phyloP scores from a whole-genome alignment of 64 coral and sea anemone species.

The Porites australiensis region DNA sequence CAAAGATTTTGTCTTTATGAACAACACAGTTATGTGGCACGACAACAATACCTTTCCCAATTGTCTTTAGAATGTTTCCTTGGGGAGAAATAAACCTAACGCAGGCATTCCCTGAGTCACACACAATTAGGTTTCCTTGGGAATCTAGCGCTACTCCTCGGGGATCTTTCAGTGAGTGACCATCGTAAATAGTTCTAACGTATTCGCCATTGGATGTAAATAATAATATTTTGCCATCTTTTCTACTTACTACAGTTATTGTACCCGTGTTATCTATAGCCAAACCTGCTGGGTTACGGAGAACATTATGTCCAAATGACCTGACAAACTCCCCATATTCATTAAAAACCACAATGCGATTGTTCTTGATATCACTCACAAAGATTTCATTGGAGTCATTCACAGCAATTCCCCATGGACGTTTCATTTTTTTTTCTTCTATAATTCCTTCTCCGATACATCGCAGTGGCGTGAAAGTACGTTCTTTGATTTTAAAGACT shows the following conservation, averaged over 20 bases:
- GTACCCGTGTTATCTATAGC: not conserved
- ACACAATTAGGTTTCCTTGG: not conserved
- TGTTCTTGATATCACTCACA: not conserved
- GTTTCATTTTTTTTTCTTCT: not conserved
- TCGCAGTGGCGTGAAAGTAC: not conserved
- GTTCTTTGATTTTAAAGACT: not conserved
- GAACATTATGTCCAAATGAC: not conserved
- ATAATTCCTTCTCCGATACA: not conserved
- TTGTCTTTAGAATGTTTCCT: not conserved
- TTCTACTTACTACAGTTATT: not conserved
- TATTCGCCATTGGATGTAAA: not conserved
- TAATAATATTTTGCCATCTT: not conserved
- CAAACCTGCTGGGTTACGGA: not conserved
- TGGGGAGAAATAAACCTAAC: not conserved
- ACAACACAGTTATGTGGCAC: not conserved
- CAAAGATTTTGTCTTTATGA: not conserved
- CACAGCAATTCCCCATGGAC: constrained; percentile 3
- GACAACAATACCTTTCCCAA: not conserved
- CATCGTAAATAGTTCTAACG: not conserved
- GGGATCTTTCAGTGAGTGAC: not conserved
- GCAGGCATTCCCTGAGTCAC: not conserved
- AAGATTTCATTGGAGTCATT: not conserved
- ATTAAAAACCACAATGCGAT: not conserved
- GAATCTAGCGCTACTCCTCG: not conserved
- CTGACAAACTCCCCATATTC: not conserved